Percentiles rank a stretch among this genome's conserved stretches.
Evolutionary conservation across 2,888 invertebrate genomes (phyloP).

Genomic region (Lymantria monacha): DNA sequence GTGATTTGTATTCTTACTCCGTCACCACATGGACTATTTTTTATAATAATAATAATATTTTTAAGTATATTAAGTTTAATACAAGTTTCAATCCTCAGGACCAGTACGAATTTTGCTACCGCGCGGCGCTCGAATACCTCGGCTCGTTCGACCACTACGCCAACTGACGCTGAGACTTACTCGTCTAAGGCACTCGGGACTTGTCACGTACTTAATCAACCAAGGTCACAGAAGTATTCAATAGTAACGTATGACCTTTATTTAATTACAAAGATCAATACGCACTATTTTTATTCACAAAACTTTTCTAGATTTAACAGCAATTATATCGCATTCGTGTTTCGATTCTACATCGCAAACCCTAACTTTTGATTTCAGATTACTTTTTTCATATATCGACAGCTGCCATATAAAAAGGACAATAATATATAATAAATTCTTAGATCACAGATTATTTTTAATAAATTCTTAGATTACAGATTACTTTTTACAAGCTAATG

Average conservation of each 20-base stretch:
- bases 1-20: too few relatives aligned
- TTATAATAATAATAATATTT: too few relatives aligned
- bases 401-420: constrained; percentile 30
- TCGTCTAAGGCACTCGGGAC: constrained; percentile 57
- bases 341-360: too few relatives aligned
- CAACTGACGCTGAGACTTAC: constrained; percentile 86
- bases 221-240: constrained; percentile 25
- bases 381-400: not conserved
- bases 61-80: not conserved
- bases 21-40: too few relatives aligned
- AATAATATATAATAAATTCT: constrained; percentile 22
- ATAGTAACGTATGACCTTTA: not conserved
- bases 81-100: constrained; percentile 84
- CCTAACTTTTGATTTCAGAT: too few relatives aligned
- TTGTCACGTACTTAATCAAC: constrained; percentile 53
- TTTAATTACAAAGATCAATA: not conserved
- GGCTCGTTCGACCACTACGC: constrained; percentile 98
- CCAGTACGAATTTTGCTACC: constrained; percentile 99
- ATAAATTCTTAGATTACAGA: constrained; percentile 4
- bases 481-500: constrained; percentile 15
- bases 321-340: too few relatives aligned
- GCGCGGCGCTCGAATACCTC: constrained; percentile 98
- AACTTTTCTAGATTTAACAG: not conserved
- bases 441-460: constrained; percentile 4
- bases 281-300: not conserved